Conservation (phyloP, 53 echinoderm and acorn worm species). For the Luidia sarsii region DNA sequence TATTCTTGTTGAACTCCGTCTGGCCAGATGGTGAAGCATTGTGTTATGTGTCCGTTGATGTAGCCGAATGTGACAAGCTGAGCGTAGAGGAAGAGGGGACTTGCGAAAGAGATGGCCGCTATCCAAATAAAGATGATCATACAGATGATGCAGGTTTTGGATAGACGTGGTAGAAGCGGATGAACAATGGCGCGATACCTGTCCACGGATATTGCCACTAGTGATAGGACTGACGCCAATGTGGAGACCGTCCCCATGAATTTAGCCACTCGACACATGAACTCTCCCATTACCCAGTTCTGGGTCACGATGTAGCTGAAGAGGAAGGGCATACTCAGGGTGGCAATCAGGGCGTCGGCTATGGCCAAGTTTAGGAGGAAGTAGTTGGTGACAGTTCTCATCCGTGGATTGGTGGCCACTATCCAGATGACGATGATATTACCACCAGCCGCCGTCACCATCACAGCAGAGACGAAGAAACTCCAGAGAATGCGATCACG, state of each 20-base stretch:
- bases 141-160: constrained; percentile 53
- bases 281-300: constrained; percentile 70
- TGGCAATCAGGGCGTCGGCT: constrained; percentile 81
- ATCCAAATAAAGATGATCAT: constrained; percentile 57
- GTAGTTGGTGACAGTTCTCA: constrained; percentile 91
- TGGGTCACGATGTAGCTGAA: constrained; percentile 74
- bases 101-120: constrained; percentile 1
- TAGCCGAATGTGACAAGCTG: constrained; percentile 44
- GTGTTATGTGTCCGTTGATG: constrained; percentile 12
- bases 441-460: constrained; percentile 71
- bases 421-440: constrained; percentile 99
- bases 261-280: constrained; percentile 64
- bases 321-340: constrained; percentile 75
- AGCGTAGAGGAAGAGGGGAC: constrained; percentile 32
- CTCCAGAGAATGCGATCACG: constrained; percentile 76
- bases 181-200: constrained; percentile 91
- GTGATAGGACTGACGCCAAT: constrained; percentile 76
- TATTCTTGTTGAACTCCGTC: constrained; percentile 23
- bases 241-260: constrained; percentile 75
- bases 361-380: constrained; percentile 88
- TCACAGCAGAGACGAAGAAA: constrained; percentile 63
- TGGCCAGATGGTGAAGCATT: constrained; percentile 51
- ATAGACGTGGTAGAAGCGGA: constrained; percentile 80
- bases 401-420: constrained; percentile 81
- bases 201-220: constrained; percentile 80